Evolutionary conservation across 2,113 vertebrate species (phyloP).

Genomic region (Pangasianodon gigas): DNA sequence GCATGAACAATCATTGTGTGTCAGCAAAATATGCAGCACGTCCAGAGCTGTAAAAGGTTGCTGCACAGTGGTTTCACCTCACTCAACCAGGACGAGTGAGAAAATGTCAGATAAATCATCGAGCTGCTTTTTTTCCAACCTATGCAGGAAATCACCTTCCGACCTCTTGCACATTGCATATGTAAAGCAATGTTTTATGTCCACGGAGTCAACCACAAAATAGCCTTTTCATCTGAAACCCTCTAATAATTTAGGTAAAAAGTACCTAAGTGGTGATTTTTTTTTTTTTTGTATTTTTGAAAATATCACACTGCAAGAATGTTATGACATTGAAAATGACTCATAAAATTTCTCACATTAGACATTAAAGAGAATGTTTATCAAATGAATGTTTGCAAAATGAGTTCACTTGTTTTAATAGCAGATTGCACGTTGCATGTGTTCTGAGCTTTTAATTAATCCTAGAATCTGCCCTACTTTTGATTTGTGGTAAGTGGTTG

Average conservation of each 20-base stretch:
- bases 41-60: not conserved
- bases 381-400: not conserved
- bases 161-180: not conserved
- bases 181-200: not conserved
- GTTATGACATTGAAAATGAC: not conserved
- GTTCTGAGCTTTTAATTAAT: not conserved
- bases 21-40: conserved; percentile 21
- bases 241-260: not conserved
- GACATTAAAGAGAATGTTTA: not conserved
- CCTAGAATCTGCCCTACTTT: conserved; percentile 1
- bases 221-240: not conserved
- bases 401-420: not conserved
- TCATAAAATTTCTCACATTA: not conserved
- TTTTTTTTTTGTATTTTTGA: not conserved
- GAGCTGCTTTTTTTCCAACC: not conserved
- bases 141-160: not conserved
- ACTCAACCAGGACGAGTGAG: not conserved
- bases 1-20: not conserved
- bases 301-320: not conserved
- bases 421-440: not conserved
- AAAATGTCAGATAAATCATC: conserved; percentile 7
- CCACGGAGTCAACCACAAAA: not conserved
- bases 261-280: not conserved
- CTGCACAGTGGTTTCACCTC: conserved; percentile 5
- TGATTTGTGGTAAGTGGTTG: conserved; percentile 14